Evolutionary conservation across 2,797 vertebrate genomes (phyloP), one percentile per base, ranked within the genome.

Genomic region (Poecile montanus): DNA sequence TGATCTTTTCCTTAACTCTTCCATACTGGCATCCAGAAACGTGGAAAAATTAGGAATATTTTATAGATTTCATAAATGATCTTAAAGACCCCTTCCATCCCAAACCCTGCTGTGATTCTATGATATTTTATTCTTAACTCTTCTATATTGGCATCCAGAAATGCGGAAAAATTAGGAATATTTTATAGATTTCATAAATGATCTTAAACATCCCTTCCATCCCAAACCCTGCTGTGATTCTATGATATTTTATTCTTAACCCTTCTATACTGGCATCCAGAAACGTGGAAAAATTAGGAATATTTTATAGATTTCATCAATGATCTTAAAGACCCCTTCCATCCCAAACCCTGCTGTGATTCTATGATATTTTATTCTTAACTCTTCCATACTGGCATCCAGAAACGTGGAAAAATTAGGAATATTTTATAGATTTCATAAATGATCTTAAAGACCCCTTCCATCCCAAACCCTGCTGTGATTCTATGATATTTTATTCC

Each of bases 81-180:
- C 38, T 34, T 40, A 26, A 40, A 53, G 20, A 20, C 25, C 36
- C 42, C 9, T 36, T 56, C 42, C 22, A 29, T 29, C 32, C 7
- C 57, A 50, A 70, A 63, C 23, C 0, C 0, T 44, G 47, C 40
- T 48, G 25, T 25, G 63, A 62, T 26, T 70, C 44, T 30, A 0
- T 13, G 3, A 25, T 12, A 38, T 38, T 74, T 71, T 54, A 90
- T 66, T 67, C 34, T 36, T 36, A 27, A 21, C 14, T 34, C 38
- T 29, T 18, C 40, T 11, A 5, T 3, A 44, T 2, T 13, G 53
- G 26, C 62, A 83, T 44, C 48, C 58, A 86, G 27, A 58, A 63
- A 65, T 0, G 1, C 3, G 14, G 25, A 67, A 47, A 8, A 30
- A 67, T 53, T 27, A 14, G 10, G 16, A 8, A 21, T 14, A 32